These are phyloP conservation scores for Apeltes quadracus DNA, from an alignment of 2,113 vertebrate species.

Conservation along the genomic window DNA sequence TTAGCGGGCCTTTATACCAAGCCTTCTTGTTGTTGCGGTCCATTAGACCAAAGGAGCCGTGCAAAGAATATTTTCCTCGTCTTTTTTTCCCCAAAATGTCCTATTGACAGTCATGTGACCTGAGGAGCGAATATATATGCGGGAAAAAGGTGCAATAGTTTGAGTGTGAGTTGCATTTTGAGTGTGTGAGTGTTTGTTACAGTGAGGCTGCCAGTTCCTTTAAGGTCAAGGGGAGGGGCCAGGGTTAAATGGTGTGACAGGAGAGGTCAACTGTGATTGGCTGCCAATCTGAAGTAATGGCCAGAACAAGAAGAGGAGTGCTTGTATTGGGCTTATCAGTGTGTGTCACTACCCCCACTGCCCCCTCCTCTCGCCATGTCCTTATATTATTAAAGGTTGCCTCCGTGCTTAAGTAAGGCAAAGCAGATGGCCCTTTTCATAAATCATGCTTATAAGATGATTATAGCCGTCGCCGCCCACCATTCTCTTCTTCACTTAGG, in stretches of 20 bases:
- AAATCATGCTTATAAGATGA: constrained; percentile 82
- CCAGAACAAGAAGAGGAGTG: constrained; percentile 19
- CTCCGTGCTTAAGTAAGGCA: constrained; percentile 78
- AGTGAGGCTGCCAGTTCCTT: constrained; percentile 66
- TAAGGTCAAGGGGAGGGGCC: constrained; percentile 67
- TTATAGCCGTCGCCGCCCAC: constrained; percentile 70
- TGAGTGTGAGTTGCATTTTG: constrained; percentile 6
- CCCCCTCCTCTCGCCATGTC: constrained; percentile 51
- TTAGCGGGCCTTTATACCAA: background rate
- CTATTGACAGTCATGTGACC: background rate
- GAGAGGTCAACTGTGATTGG: constrained; percentile 75
- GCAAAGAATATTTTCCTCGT: background rate
- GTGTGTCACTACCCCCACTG: constrained; percentile 4
- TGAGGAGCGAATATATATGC: background rate
- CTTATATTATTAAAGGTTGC: constrained; percentile 84
- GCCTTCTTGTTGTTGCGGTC: background rate
- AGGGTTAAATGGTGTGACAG: constrained; percentile 74
- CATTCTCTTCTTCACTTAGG: constrained; percentile 54
- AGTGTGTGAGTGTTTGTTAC: constrained; percentile 45
- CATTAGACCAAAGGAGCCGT: background rate
- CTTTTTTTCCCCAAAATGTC: background rate
- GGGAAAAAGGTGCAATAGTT: background rate
- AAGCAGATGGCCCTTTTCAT: constrained; percentile 84
- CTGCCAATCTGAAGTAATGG: constrained; percentile 68
- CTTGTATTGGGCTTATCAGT: constrained; percentile 22